Conservation (phyloP, 2,113 vertebrate genomes). For the Natator depressus region DNA sequence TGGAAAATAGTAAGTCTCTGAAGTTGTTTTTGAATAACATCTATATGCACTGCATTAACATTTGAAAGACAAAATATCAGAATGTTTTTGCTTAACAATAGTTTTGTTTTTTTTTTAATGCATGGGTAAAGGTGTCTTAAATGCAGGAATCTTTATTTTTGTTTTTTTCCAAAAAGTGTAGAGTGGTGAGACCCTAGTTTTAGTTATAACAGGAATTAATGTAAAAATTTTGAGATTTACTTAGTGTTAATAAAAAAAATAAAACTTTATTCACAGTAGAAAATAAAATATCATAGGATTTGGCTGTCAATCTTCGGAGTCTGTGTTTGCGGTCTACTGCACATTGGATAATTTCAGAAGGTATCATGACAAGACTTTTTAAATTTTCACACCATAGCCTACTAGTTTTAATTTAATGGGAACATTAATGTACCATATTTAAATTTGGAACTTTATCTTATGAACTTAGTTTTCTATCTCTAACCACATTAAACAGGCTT, state of each 20-base stretch:
- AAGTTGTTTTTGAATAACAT: constrained; percentile 3
- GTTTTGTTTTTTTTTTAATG: background rate
- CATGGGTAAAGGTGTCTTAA: background rate
- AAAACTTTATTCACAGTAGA: background rate
- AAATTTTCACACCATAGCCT: background rate
- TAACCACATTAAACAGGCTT: background rate
- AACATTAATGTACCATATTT: background rate
- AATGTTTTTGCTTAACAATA: background rate
- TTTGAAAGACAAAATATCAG: background rate
- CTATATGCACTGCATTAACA: background rate
- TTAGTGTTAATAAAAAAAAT: background rate
- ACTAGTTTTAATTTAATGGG: background rate
- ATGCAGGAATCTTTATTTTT: background rate
- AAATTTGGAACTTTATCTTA: background rate
- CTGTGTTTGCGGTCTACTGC: background rate
- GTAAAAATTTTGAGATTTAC: background rate
- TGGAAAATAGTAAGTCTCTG: constrained; percentile 71
- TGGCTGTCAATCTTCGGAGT: background rate
- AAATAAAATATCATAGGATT: background rate
- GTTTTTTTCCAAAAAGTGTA: background rate
- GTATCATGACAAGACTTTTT: background rate
- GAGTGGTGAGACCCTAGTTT: background rate
- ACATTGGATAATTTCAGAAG: background rate
- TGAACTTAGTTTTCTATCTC: background rate
- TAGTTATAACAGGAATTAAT: background rate